phyloP scores from a whole-genome alignment of 2,113 vertebrate species.

The Melanotaenia duboulayi region DNA sequence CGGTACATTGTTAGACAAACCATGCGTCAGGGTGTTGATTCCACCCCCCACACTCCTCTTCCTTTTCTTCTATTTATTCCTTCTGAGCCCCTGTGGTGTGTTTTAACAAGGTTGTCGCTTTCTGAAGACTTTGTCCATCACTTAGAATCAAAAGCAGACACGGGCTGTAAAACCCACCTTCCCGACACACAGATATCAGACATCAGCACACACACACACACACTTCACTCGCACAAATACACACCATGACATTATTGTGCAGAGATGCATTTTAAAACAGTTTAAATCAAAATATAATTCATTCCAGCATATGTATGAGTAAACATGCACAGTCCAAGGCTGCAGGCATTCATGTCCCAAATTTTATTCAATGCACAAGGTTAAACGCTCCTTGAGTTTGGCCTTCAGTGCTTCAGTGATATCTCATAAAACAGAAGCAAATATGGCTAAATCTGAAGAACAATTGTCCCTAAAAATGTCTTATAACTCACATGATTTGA shows the following conservation, averaged over 20 bases:
- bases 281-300: too few species aligned
- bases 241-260: too few species aligned
- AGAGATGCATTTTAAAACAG: too few species aligned
- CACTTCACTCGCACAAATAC: too few species aligned
- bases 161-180: background rate
- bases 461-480: too few species aligned
- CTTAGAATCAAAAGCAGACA: constrained; percentile 45
- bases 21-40: constrained; percentile 73
- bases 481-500: too few species aligned
- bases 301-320: too few species aligned
- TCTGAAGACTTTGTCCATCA: constrained; percentile 76
- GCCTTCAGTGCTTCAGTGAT: background rate
- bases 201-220: background rate
- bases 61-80: constrained; percentile 75
- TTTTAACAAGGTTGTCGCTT: constrained; percentile 74
- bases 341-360: too few species aligned
- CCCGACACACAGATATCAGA: constrained; percentile 18
- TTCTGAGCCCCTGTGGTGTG: constrained; percentile 57
- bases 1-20: constrained; percentile 81
- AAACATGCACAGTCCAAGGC: too few species aligned
- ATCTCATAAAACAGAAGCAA: background rate
- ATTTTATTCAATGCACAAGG: background rate
- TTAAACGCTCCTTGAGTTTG: background rate
- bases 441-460: too few species aligned
- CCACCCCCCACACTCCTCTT: constrained; percentile 32